Evolutionary conservation across 2,888 invertebrate genomes (phyloP), one percentile per base, ranked within the genome.

Genomic region (Drosophila fungiperda): DNA sequence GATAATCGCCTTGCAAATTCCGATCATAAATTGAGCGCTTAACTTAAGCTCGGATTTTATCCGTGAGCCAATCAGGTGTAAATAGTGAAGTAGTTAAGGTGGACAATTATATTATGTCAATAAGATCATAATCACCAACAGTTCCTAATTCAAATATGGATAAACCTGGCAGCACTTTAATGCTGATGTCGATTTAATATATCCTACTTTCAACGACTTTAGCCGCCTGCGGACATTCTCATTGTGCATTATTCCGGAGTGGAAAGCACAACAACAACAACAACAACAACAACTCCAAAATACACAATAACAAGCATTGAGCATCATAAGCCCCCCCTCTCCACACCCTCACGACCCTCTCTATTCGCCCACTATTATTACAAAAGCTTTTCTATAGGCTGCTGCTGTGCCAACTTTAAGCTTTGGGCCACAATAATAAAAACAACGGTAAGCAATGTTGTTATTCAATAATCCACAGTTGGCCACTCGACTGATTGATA

Each of bases 351-450:
- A n/a, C 20, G 3, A 1, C 17, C 4, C 42, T 49, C 20, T 17
- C 32, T 33, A 52, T 26, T 17, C 17, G 12, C 9, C 49, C 40
- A 53, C 36, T 42, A 38, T 60, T 66, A 48, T 53, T 60, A 66
- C 65, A 66, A 60, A 67, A 65, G 74, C 66, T 67, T 67, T 67
- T 67, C 73, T 53, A 73, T 73, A 72, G 72, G 60, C 74, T 36
- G n/a, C n/a, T 23, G 52, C 40, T 57, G 52, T 38, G 45, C 49
- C 42, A 74, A 74, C 59, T 74, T 73, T 55, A 73, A 73, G 67
- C 74, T 74, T 48, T 63, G 32, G 32, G 72, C 52, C 40, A 64
- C 52, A 63, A 71, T 58, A 71, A 57, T 42, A 62, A 68, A 66
- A 68, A 66, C 55, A 73, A 66, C 55, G 64, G 53, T 42, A 63